Evolutionary conservation across 2,113 vertebrate genomes (phyloP).

Genomic region (Nannospalax galili): DNA sequence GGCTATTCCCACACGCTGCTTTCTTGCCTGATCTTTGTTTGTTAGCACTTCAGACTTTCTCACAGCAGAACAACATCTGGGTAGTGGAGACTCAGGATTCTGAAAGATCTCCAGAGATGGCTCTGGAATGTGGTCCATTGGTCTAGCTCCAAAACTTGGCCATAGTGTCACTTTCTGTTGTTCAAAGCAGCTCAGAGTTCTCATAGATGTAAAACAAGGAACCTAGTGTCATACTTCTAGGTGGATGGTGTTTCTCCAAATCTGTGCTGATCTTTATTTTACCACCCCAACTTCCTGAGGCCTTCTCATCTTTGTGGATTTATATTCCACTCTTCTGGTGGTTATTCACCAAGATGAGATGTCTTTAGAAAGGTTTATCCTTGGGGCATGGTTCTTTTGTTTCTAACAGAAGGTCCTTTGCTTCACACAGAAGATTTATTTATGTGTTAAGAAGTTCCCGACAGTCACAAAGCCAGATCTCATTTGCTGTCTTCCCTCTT

Average conservation of each 20-base stretch:
- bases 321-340: neutral
- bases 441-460: neutral
- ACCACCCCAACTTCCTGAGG: neutral
- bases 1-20: too few species aligned
- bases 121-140: neutral
- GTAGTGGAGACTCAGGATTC: too few species aligned
- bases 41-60: neutral
- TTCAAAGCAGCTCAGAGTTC: neutral
- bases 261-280: neutral
- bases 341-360: neutral
- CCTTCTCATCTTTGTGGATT: neutral
- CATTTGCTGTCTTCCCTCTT: neutral
- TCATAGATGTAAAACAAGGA: neutral
- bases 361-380: neutral
- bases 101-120: neutral
- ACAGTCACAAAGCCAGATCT: neutral
- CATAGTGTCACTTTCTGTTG: neutral
- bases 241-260: neutral
- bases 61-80: neutral
- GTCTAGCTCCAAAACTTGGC: neutral
- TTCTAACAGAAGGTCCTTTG: neutral
- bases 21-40: neutral
- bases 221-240: neutral
- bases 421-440: neutral
- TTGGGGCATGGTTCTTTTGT: neutral